These are phyloP conservation scores for Garra rufa DNA, from an alignment of 2,113 vertebrate species.

Conservation along the genomic window DNA sequence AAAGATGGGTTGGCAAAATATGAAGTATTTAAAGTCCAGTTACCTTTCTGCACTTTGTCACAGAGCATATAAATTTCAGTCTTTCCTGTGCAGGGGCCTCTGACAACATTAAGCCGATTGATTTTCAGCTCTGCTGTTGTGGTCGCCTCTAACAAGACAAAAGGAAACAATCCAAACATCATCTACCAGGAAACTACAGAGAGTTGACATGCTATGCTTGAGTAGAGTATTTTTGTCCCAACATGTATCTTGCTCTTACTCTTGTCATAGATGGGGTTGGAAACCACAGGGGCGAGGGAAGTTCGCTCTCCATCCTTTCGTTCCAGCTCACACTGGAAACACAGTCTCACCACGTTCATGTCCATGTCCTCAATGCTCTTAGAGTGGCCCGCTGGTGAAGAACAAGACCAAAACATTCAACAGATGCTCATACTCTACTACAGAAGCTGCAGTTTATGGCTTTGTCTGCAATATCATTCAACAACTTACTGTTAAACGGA, in stretches of 20 bases:
- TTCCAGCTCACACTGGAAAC: slow-evolving; percentile 88
- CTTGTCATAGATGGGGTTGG: slow-evolving; percentile 91
- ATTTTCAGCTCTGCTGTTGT: slow-evolving; percentile 93
- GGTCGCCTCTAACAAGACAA: slow-evolving; percentile 82
- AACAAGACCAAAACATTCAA: not conserved
- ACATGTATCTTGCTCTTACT: slow-evolving; percentile 74
- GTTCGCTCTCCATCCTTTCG: slow-evolving; percentile 74
- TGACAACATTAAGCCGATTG: slow-evolving; percentile 83
- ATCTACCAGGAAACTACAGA: not conserved
- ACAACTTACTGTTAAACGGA: slow-evolving; percentile 86
- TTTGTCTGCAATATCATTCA: not conserved
- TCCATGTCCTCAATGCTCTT: slow-evolving; percentile 95
- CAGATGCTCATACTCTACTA: not conserved
- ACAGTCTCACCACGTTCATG: slow-evolving; percentile 93
- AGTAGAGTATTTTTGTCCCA: not conserved
- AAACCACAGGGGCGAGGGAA: slow-evolving; percentile 83
- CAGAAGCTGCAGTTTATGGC: not conserved
- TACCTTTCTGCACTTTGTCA: slow-evolving; percentile 98
- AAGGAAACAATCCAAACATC: slow-evolving; percentile 32
- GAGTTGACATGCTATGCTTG: not conserved
- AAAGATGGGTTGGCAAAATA: too few relatives aligned
- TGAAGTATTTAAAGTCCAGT: not conserved
- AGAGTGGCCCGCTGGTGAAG: slow-evolving; percentile 81
- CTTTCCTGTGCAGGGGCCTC: slow-evolving; percentile 82
- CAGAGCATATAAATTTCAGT: slow-evolving; percentile 92